Evolutionary conservation across 2,113 vertebrate species (phyloP).

Genomic region (Columbina picui): DNA sequence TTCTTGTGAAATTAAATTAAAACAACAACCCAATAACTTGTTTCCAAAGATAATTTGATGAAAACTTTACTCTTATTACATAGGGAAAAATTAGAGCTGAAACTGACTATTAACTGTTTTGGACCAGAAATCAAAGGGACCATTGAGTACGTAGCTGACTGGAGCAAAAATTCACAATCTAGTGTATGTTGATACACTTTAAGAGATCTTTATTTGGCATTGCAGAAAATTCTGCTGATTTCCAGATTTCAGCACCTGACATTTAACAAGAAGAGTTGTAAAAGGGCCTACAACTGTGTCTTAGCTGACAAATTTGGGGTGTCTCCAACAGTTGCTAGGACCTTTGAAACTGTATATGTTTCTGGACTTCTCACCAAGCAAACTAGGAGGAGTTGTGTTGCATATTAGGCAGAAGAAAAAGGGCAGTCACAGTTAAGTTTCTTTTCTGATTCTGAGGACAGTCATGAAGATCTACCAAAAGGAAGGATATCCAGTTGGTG

Average conservation of each 20-base stretch:
- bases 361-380: neutral
- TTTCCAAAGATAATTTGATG: neutral
- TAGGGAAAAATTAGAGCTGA: neutral
- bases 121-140: neutral
- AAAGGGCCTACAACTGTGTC: neutral
- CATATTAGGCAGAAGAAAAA: neutral
- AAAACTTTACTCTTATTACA: neutral
- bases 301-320: neutral
- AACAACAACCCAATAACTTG: neutral
- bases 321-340: neutral
- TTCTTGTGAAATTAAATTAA: neutral
- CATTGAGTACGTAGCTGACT: neutral
- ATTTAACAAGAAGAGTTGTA: neutral
- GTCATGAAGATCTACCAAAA: neutral
- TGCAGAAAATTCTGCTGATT: neutral
- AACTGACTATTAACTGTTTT: neutral
- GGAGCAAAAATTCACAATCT: neutral
- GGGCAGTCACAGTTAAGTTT: neutral
- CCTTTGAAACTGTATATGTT: neutral
- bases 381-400: neutral
- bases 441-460: neutral
- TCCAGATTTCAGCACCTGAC: neutral
- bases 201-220: neutral
- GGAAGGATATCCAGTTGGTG: neutral
- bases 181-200: neutral